A percentile compares a stretch with the other conserved stretches of the same genome.
These are phyloP conservation scores for Encarsia formosa DNA, from an alignment of 2,888 invertebrate genomes.

Conservation along the genomic window DNA sequence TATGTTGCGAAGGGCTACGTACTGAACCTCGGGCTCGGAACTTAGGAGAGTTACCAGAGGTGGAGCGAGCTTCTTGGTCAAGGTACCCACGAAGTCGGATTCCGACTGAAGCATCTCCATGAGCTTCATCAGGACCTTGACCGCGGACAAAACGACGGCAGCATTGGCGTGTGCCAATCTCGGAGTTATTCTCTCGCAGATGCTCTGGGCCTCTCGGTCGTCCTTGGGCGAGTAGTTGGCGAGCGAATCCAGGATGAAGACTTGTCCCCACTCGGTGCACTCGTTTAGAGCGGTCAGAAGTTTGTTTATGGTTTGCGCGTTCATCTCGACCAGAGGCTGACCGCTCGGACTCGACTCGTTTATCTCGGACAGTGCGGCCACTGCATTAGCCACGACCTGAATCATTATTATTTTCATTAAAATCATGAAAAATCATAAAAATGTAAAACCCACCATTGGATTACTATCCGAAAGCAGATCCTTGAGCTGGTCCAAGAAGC, in stretches of 20 bases:
- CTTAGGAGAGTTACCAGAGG: conserved; percentile 95
- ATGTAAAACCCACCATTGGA: conserved; percentile 77
- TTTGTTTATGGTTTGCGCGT: conserved; percentile 96
- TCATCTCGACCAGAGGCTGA: conserved; percentile 93
- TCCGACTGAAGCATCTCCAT: conserved; percentile 95
- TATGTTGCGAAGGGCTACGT: conserved; percentile 96
- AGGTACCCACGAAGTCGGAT: conserved; percentile 87
- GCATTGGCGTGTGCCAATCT: conserved; percentile 98
- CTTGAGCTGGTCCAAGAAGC: conserved; percentile 93
- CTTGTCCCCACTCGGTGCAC: conserved; percentile 99
- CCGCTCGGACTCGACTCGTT: conserved; percentile 95
- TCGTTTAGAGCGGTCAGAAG: conserved; percentile 96
- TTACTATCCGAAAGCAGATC: conserved; percentile 98
- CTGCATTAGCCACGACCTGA: conserved; percentile 93
- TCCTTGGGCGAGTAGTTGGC: conserved; percentile 97
- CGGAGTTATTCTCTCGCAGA: conserved; percentile 96
- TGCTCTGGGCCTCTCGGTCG: conserved; percentile 96
- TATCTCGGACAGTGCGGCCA: conserved; percentile 96
- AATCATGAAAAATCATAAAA: not conserved
- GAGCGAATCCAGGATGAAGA: conserved; percentile 95
- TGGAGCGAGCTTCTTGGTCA: conserved; percentile 97
- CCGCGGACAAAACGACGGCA: conserved; percentile 96
- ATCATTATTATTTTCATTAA: not conserved
- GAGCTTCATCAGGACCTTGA: conserved; percentile 96
- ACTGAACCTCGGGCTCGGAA: conserved; percentile 98